phyloP scores from a whole-genome alignment of 2,888 invertebrate genomes.

The Drosophila conformis region DNA sequence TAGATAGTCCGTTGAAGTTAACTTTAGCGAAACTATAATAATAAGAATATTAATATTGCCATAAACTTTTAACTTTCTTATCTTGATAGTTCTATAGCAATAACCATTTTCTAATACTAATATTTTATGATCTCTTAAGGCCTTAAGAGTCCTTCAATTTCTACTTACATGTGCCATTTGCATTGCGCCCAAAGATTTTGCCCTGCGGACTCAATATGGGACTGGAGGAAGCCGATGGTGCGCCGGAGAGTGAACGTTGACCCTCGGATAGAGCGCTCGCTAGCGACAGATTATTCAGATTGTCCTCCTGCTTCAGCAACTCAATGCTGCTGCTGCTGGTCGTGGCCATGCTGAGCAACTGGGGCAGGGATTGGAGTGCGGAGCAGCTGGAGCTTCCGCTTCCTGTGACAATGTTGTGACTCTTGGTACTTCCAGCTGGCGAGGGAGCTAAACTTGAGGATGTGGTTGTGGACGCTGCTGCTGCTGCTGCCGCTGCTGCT shows the following conservation, averaged over 20 bases:
- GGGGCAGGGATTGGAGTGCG: conserved; percentile 40
- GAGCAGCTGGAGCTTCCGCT: conserved; percentile 64
- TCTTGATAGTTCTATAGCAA: not conserved
- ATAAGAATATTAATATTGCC: not conserved
- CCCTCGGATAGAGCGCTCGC: conserved; percentile 82
- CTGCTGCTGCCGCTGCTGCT: conserved; percentile 8
- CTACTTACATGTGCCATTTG: conserved; percentile 85
- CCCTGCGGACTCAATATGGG: conserved; percentile 84
- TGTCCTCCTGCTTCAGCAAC: conserved; percentile 71
- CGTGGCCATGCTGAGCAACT: conserved; percentile 46
- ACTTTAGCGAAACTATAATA: not conserved
- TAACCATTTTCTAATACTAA: not conserved
- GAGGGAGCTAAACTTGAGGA: conserved; percentile 38
- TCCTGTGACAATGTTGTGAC: conserved; percentile 46
- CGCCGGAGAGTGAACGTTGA: conserved; percentile 83
- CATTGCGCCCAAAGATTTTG: conserved; percentile 84
- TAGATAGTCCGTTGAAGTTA: not conserved
- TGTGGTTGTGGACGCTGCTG: conserved; percentile 23
- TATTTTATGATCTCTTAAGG: not conserved
- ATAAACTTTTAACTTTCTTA: not conserved
- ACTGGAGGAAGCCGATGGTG: conserved; percentile 85
- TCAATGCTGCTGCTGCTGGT: conserved; percentile 56
- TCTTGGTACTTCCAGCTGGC: conserved; percentile 56
- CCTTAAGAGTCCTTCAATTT: not conserved
- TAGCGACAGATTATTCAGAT: conserved; percentile 74